Percentiles rank a stretch among this genome's conserved stretches.
These are phyloP conservation scores for Hucho hucho DNA, from an alignment of 2,113 vertebrate species.

Conservation along the genomic window DNA sequence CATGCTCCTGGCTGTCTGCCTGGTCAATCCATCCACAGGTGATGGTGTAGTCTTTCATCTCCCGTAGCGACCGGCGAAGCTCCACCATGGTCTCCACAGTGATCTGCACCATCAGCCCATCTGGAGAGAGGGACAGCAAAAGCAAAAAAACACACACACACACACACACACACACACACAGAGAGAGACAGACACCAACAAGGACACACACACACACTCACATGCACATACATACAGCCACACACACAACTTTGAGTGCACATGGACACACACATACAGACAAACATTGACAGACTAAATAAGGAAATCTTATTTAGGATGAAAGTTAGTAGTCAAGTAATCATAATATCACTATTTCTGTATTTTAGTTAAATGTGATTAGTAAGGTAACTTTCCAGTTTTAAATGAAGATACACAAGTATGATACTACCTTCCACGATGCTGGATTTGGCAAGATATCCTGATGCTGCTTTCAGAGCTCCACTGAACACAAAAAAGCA, in stretches of 20 bases:
- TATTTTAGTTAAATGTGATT: background rate
- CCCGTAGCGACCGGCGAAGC: conserved; percentile 86
- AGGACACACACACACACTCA: conserved; percentile 15
- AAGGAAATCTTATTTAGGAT: conserved; percentile 28
- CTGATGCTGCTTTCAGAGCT: conserved; percentile 92
- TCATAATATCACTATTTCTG: conserved; percentile 12
- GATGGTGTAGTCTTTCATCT: conserved; percentile 97
- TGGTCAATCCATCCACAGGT: conserved; percentile 90
- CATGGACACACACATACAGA: background rate
- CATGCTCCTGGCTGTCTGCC: conserved; percentile 91
- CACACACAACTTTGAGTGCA: conserved; percentile 28
- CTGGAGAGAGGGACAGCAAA: conserved; percentile 59
- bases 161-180: no score
- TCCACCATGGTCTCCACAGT: conserved; percentile 95
- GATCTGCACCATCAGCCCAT: conserved; percentile 97
- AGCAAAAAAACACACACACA: conserved; percentile 40
- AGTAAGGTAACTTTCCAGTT: conserved; percentile 28
- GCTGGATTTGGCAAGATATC: conserved; percentile 96
- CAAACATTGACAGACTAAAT: conserved; percentile 53
- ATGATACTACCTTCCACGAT: conserved; percentile 93
- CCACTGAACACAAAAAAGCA: conserved; percentile 99
- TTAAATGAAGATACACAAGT: background rate
- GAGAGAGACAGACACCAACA: conserved; percentile 28
- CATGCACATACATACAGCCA: conserved; percentile 21
- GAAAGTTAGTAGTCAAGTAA: no score